phyloP scores from a whole-genome alignment of 92 coral and sea anemone species.

The Isaurus tuberculatus region DNA sequence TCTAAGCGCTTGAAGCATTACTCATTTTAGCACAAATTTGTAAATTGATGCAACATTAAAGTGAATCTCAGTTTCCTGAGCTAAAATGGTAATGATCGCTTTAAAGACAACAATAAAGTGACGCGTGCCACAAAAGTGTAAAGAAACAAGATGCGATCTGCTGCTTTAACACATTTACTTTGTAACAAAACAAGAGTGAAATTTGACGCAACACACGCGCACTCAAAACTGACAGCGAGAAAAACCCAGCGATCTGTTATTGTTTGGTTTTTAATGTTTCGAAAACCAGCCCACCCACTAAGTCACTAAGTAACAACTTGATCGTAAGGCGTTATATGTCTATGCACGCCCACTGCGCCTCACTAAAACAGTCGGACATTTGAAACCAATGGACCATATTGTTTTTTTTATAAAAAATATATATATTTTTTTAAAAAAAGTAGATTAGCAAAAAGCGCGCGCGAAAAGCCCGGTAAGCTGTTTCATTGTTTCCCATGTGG shows the following conservation, averaged over 20 bases:
- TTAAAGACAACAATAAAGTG: conserved; percentile 51
- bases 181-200: not conserved
- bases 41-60: not conserved
- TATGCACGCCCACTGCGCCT: not conserved
- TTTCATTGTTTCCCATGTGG: not conserved
- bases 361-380: conserved; percentile 18
- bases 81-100: conserved; percentile 55
- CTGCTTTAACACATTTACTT: conserved; percentile 5
- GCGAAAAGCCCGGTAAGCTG: conserved; percentile 29
- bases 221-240: conserved; percentile 1
- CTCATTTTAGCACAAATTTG: not conserved
- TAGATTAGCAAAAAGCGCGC: conserved; percentile 10
- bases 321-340: not conserved
- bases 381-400: conserved; percentile 40
- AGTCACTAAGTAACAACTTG: not conserved
- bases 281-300: conserved; percentile 15
- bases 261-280: conserved; percentile 22
- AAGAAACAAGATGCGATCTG: conserved; percentile 30
- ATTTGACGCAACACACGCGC: not conserved
- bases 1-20: conserved; percentile 24
- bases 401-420: not conserved
- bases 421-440: too few species aligned
- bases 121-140: conserved; percentile 69
- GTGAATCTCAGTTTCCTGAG: conserved; percentile 25
- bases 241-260: not conserved